Evolutionary conservation across 1,140 invertebrate genomes (phyloP).

Genomic region (Acromyrmex echinatior): DNA sequence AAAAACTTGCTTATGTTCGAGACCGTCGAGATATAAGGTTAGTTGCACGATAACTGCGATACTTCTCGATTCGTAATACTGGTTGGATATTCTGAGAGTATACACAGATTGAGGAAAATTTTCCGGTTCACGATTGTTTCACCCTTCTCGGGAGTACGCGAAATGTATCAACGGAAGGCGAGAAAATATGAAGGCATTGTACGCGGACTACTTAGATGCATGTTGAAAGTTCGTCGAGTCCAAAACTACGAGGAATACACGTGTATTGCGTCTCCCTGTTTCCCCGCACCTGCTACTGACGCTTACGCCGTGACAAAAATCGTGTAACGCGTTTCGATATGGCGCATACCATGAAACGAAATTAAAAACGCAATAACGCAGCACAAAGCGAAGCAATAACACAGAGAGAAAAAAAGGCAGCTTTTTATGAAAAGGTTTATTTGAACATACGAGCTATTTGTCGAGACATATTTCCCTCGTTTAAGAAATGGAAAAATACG

Average conservation of each 20-base stretch:
- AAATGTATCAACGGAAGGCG: constrained; percentile 64
- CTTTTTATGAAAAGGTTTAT: constrained; percentile 34
- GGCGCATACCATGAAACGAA: constrained; percentile 26
- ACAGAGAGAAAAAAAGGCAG: constrained; percentile 10
- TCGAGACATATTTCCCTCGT: neutral
- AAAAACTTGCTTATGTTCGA: constrained; percentile 52
- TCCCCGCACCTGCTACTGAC: constrained; percentile 1
- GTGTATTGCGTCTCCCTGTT: neutral
- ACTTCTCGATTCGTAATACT: constrained; percentile 58
- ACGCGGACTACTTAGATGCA: constrained; percentile 55
- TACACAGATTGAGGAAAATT: constrained; percentile 63
- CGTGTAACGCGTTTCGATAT: constrained; percentile 13
- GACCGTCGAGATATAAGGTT: constrained; percentile 72
- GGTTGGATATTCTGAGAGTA: constrained; percentile 8
- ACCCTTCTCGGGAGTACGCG: constrained; percentile 33
- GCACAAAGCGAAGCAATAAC: constrained; percentile 9
- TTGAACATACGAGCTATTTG: constrained; percentile 21
- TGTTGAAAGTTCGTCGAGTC: constrained; percentile 65
- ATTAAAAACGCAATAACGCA: constrained; percentile 29
- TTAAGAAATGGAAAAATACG: neutral
- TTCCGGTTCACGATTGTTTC: constrained; percentile 66
- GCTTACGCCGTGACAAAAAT: constrained; percentile 8
- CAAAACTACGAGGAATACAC: constrained; percentile 19
- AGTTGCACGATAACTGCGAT: constrained; percentile 71
- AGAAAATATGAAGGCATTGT: constrained; percentile 54